A percentile compares a stretch with the other conserved stretches of the same genome.
phyloP scores from a whole-genome alignment of 2,797 vertebrate genomes.

The Microctenopoma steveboyesi region DNA sequence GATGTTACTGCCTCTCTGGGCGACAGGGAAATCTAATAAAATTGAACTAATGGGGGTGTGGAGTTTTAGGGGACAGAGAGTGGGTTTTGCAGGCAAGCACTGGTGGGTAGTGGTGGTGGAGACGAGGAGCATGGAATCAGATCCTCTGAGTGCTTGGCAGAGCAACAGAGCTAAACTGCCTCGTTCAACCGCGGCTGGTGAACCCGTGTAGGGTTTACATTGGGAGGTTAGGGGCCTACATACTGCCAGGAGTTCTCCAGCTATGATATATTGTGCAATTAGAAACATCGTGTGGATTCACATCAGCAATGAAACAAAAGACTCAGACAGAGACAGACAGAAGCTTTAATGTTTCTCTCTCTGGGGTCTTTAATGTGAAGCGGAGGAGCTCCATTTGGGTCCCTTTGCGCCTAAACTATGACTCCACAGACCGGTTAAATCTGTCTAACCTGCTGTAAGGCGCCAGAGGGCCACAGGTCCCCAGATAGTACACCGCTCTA shows the following conservation, averaged over 20 bases:
- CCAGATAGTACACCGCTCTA: conserved; percentile 70
- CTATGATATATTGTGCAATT: conserved; percentile 85
- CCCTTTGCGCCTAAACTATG: conserved; percentile 61
- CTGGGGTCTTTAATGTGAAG: conserved; percentile 48
- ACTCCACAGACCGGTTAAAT: conserved; percentile 73
- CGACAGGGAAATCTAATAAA: conserved; percentile 85
- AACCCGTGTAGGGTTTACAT: conserved; percentile 73
- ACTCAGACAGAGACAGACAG: conserved; percentile 39
- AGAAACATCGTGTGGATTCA: conserved; percentile 71
- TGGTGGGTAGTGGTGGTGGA: conserved; percentile 75
- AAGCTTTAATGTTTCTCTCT: conserved; percentile 51
- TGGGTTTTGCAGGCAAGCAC: conserved; percentile 71
- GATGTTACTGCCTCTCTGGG: conserved; percentile 80
- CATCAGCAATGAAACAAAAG: conserved; percentile 35
- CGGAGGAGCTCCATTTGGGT: conserved; percentile 53
- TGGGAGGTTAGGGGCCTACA: conserved; percentile 59
- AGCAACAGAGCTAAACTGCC: conserved; percentile 76
- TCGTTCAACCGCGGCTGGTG: conserved; percentile 85
- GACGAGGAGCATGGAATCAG: conserved; percentile 79
- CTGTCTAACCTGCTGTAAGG: conserved; percentile 63
- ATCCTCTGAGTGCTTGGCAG: conserved; percentile 74
- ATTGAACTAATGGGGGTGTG: conserved; percentile 81
- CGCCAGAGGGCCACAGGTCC: conserved; percentile 73
- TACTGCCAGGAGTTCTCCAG: conserved; percentile 80
- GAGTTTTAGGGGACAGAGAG: conserved; percentile 75